Base-by-base conservation (phyloP, 2,113 vertebrate genomes). In the Anguilla japonica region DNA sequence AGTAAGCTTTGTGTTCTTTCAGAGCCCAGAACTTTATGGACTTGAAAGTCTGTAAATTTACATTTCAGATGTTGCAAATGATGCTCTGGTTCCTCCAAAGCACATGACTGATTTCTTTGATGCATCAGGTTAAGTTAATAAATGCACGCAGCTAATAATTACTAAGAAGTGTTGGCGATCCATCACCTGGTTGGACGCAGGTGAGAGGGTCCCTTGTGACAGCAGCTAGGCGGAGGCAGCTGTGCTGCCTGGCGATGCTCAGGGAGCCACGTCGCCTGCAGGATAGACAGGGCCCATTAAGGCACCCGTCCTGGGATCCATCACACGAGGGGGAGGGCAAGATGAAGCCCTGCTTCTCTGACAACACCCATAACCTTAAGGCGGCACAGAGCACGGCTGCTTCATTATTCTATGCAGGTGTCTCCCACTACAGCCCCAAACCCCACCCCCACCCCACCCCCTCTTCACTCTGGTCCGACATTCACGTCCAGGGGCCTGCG, bases 401-500 rank as follows among this genome's bases (percentile, higher is more conserved):
- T 92, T 93, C 90, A 84, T 94, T 94, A 94, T 93, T 90, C 90
- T 88, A 83, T 90, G 92, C 94, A 95, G 94, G 94, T 95, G 93
- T 89, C 90, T 94, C 88, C 87, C 83, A 84, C 86, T 5, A 29
- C 67, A 90, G 81, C 71, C 82, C 83, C 75, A 34, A 34, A 34
- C 34, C 34, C 34, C 34, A 34, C 34, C 34, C 34, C 34, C 34
- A 34, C 34, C 34, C 34, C 34, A 34, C 34, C 34, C 34, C 34
- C 34, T 34, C 34, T 34, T 34, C 34, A 34, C 34, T 34, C 34
- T 34, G 34, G 34, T 34, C 34, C 34, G 34, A 34, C 34, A 34
- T 34, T 34, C 34, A 34, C 67, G 71, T 79, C 46, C 75, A 79
- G 46, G 80, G 57, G 86, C 91, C 82, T 87, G 85, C 39, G 79